Evolutionary conservation across 2,888 invertebrate species (phyloP).

Genomic region (Drosophila atroscutellata): DNA sequence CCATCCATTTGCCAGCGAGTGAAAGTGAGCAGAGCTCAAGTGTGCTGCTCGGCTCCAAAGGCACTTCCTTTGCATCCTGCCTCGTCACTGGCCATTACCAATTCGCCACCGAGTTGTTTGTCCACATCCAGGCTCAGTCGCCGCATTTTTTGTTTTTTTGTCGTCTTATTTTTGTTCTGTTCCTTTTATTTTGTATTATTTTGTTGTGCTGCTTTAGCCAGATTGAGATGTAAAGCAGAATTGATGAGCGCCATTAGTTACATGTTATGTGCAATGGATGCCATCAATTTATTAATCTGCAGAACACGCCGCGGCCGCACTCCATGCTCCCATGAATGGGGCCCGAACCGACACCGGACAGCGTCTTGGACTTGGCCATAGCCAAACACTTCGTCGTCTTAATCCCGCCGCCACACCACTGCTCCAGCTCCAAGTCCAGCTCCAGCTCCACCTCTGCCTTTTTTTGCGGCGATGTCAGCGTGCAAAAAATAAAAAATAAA

Average conservation of each 20-base stretch:
- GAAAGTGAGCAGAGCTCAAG: conserved; percentile 61
- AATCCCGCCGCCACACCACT: conserved; percentile 60
- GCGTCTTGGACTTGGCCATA: conserved; percentile 31
- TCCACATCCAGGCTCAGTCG: conserved; percentile 43
- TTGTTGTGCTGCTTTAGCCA: conserved; percentile 79
- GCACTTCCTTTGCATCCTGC: conserved; percentile 51
- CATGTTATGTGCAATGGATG: conserved; percentile 86
- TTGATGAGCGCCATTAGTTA: conserved; percentile 86
- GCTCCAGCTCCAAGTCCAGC: neutral
- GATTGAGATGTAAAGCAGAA: conserved; percentile 86
- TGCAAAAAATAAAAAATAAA: conserved; percentile 49
- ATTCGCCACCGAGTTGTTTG: conserved; percentile 47
- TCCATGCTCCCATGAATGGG: conserved; percentile 59
- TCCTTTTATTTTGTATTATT: conserved; percentile 22
- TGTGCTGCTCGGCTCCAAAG: conserved; percentile 5
- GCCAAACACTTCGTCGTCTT: conserved; percentile 69
- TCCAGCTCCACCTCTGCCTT: conserved; percentile 22
- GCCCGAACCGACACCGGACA: conserved; percentile 22
- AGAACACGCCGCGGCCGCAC: conserved; percentile 83
- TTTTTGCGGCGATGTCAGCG: conserved; percentile 34
- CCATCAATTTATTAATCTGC: conserved; percentile 86
- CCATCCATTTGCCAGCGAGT: conserved; percentile 42
- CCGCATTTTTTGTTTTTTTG: conserved; percentile 17
- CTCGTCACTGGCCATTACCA: conserved; percentile 61
- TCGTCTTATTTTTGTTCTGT: conserved; percentile 9